These are phyloP conservation scores for Aphrophora alni DNA, from an alignment of 2,888 invertebrate species.

Conservation along the genomic window DNA sequence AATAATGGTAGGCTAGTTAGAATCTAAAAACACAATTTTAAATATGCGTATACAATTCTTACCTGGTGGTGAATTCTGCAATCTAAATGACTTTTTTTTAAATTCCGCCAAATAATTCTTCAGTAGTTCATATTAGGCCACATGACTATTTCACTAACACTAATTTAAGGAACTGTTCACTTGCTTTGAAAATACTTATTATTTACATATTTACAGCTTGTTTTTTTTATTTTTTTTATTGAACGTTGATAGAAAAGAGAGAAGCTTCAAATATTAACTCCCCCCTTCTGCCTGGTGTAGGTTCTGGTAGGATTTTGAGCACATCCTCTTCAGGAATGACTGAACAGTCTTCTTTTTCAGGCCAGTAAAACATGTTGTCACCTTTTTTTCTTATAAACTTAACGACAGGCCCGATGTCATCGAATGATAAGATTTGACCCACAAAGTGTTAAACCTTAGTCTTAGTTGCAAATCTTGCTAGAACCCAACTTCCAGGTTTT, in stretches of 20 bases:
- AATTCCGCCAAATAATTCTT: too few relatives aligned
- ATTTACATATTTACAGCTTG: too few relatives aligned
- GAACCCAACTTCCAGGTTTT: conserved; percentile 10
- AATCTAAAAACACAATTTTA: too few relatives aligned
- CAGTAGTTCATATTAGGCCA: too few relatives aligned
- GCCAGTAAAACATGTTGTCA: conserved; percentile 18
- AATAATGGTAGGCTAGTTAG: too few relatives aligned
- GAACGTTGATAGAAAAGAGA: background rate
- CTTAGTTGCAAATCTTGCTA: conserved; percentile 6
- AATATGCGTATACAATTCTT: too few relatives aligned
- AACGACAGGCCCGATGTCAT: conserved; percentile 14
- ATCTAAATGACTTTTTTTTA: too few relatives aligned
- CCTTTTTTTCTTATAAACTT: conserved; percentile 14
- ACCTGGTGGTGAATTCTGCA: too few relatives aligned
- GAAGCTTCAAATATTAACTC: conserved; percentile 2
- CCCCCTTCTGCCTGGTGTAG: conserved; percentile 18
- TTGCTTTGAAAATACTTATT: too few relatives aligned
- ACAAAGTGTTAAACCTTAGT: conserved; percentile 7
- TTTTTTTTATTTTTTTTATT: conserved; percentile 6
- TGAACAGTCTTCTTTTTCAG: conserved; percentile 14
- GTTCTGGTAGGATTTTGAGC: background rate
- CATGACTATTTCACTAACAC: too few relatives aligned
- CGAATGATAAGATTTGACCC: conserved; percentile 13
- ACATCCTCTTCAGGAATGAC: conserved; percentile 3
- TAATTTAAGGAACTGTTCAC: too few relatives aligned